Conservation (phyloP, 2,797 vertebrate species). For the Macropus fuliginosus region DNA sequence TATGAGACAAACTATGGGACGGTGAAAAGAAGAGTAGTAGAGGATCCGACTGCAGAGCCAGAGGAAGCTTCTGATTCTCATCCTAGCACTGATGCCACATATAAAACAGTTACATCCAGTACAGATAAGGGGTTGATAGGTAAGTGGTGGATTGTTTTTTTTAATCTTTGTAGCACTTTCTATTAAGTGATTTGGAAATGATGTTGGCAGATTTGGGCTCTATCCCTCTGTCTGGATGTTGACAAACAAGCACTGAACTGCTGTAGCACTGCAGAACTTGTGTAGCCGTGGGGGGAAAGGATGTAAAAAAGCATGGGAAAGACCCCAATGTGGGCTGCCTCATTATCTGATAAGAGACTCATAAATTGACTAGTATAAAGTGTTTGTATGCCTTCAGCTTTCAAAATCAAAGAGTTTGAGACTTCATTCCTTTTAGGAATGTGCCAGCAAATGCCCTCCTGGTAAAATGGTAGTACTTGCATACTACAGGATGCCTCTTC, state of each 20-base stretch:
- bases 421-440: neutral
- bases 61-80: constrained; percentile 83
- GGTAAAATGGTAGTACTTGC: neutral
- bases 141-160: constrained; percentile 85
- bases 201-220: constrained; percentile 74
- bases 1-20: constrained; percentile 93
- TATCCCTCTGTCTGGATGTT: constrained; percentile 62
- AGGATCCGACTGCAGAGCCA: constrained; percentile 79
- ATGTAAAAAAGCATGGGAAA: neutral
- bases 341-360: neutral
- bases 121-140: constrained; percentile 98
- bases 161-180: constrained; percentile 63
- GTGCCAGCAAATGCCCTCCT: neutral
- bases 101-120: constrained; percentile 97
- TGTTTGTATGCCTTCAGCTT: neutral
- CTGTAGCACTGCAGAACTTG: neutral
- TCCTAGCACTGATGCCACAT: constrained; percentile 87
- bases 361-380: neutral
- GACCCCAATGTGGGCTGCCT: neutral
- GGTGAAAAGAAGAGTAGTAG: constrained; percentile 89
- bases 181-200: constrained; percentile 60
- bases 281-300: neutral
- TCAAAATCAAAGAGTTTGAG: neutral
- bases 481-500: neutral
- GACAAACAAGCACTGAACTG: neutral